Evolutionary conservation across 2,113 vertebrate genomes (phyloP).

Genomic region (Mohoua ochrocephala): DNA sequence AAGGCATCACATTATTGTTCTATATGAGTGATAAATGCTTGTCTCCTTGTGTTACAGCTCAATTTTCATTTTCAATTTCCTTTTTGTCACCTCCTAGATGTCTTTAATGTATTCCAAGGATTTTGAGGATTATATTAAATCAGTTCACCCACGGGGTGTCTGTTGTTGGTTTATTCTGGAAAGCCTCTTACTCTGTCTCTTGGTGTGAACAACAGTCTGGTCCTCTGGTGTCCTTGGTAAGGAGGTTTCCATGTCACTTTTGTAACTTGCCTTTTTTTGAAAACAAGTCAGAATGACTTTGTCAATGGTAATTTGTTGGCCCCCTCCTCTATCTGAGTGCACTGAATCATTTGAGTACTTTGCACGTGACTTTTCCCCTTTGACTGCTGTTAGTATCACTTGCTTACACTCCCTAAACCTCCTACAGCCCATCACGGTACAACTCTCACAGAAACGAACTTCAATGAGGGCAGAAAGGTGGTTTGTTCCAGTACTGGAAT

Average conservation of each 20-base stretch:
- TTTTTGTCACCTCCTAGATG: not conserved
- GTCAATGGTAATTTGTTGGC: not conserved
- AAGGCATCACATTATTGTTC: not conserved
- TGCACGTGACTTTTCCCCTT: accelerated
- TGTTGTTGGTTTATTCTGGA: not conserved
- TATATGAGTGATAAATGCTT: not conserved
- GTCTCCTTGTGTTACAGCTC: not conserved
- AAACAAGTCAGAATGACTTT: not conserved
- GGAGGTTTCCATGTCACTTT: not conserved
- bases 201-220: not conserved
- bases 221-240: not conserved
- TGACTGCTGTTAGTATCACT: not conserved
- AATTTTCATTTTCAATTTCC: not conserved
- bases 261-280: not conserved
- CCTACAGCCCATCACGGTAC: not conserved
- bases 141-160: not conserved
- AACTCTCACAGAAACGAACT: not conserved
- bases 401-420: not conserved
- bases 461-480: not conserved
- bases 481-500: not conserved
- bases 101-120: not conserved
- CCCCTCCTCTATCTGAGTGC: not conserved
- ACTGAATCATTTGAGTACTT: not conserved
- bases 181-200: not conserved
- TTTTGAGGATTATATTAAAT: not conserved